Base-by-base conservation (phyloP, 1,140 invertebrate species). In the Nebria ingens region DNA sequence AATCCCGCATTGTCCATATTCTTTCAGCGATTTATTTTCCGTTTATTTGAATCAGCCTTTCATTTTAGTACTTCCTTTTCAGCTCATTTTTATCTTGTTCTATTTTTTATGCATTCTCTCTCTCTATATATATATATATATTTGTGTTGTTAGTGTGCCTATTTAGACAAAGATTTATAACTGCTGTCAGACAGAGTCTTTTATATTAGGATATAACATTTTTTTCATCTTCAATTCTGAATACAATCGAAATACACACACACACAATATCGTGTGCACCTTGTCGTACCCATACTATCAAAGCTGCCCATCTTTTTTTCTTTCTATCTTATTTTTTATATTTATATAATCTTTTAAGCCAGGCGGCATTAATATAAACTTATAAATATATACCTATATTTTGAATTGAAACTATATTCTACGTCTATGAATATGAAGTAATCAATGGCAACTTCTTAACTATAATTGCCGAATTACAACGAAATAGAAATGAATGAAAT, bases 201-300 rank as follows among this genome's bases (percentile, higher is more conserved):
- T 68, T 66, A 68, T 66, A 68, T 68, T 64, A 68, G 62, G 63
- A 65, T 64, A 65, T 68, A 65, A 67, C 65, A 65, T 66, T 66
- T 67, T n/a, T 65, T 65, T 64, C 64, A 63, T 61, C 58, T 63
- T 57, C 57, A 29, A 13, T 29, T 29, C 25, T 29, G 25, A 29
- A 29, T 29, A 29, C 25, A 29, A 29, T 29, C 13, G 25, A 29
- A 29, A 29, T 29, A 29, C 13, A 29, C 25, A 13, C 13, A 13
- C 25, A 13, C 13, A n/a, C n/a, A n/a, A n/a, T n/a, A n/a, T 29
- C 13, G 25, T 29, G 25, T 29, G 13, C 13, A 6, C 13, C 25
- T 29, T 6, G 4, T 29, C 13, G 25, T 29, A 6, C 25, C 4
- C 25, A 29, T 29, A 13, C n/a, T n/a, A n/a, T n/a, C n/a, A n/a